Base-by-base conservation (phyloP, 2,113 vertebrate genomes). In the Cromileptes altivelis region DNA sequence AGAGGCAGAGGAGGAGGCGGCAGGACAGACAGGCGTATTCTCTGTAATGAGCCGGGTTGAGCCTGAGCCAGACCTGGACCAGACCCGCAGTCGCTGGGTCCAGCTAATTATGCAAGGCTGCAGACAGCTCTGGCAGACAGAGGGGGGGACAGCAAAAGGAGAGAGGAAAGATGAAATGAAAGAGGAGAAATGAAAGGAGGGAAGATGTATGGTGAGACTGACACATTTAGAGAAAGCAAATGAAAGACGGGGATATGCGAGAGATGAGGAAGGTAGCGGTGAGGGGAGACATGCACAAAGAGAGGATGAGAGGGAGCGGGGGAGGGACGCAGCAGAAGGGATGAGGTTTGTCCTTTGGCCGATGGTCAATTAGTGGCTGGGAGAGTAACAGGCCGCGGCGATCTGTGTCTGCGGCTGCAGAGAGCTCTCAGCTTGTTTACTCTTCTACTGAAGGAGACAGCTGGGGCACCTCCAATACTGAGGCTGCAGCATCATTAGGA, bases 61-160 rank as follows among this genome's bases (percentile, higher is more conserved):
- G 78, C 62, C 61, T 0, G 42, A 79, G 90, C 89, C 89, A 90
- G 81, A 88, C 75, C 83, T 88, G 87, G 89, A 84, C 79, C 76
- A 80, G 88, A 82, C 65, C 82, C 45, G 25, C 19, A 13, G 77
- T 73, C 50, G 69, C 71, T 85, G 21, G 2, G 84, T 84, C 91
- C 89, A 92, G 82, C 89, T 93, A 60, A 89, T 91, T 92, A 93
- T 91, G 70, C 91, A 81, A 56, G 82, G 58, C 80, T 78, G 75
- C 82, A 89, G 78, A 88, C 84, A 74, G 74, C 58, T 68, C 77
- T 78, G 80, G 82, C 75, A 90, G 58, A 77, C 74, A 13, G 57
- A 49, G 42, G 15, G 21, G 30, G 25, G 52, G 68, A 9, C 10
- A 5, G 45, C 13, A 8, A 62, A 58, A 79, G 55, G 64, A 56